Evolutionary conservation across 2,797 vertebrate species (phyloP).

Genomic region (Allobates femoralis): DNA sequence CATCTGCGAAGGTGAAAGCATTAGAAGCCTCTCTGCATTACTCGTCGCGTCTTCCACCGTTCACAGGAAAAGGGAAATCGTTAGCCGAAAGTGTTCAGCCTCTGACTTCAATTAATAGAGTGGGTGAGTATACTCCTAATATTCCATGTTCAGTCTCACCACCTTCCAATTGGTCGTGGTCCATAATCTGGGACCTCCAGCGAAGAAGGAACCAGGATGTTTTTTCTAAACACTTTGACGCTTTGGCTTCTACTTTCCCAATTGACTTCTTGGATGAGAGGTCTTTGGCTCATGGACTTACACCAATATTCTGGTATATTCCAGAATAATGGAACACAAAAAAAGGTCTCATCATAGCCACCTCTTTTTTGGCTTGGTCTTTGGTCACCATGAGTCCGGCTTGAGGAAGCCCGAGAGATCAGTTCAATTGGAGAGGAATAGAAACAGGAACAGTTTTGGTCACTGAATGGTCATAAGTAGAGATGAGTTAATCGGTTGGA

Average conservation of each 20-base stretch:
- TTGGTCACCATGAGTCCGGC: not conserved
- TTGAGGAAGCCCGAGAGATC: too few species aligned
- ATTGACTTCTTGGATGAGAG: not conserved
- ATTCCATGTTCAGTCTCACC: not conserved
- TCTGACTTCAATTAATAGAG: not conserved
- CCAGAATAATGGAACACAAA: not conserved
- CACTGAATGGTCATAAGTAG: not conserved
- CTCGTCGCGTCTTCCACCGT: not conserved
- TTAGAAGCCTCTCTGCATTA: slow-evolving; percentile 20
- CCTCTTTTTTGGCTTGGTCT: not conserved
- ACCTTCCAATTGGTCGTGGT: not conserved
- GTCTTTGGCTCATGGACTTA: not conserved
- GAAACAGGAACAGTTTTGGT: not conserved
- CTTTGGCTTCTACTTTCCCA: not conserved
- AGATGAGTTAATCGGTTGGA: too few species aligned
- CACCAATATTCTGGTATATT: not conserved
- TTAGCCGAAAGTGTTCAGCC: not conserved
- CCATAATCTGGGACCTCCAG: not conserved
- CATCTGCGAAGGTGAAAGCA: slow-evolving; percentile 27
- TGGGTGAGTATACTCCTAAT: not conserved
- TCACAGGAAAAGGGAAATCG: slow-evolving; percentile 6
- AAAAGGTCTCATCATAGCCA: not conserved
- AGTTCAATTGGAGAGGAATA: too few species aligned
- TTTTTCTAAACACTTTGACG: not conserved
- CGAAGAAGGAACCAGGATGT: not conserved